These are phyloP conservation scores for Cyanistes caeruleus DNA, from an alignment of 2,113 vertebrate genomes.

Conservation along the genomic window DNA sequence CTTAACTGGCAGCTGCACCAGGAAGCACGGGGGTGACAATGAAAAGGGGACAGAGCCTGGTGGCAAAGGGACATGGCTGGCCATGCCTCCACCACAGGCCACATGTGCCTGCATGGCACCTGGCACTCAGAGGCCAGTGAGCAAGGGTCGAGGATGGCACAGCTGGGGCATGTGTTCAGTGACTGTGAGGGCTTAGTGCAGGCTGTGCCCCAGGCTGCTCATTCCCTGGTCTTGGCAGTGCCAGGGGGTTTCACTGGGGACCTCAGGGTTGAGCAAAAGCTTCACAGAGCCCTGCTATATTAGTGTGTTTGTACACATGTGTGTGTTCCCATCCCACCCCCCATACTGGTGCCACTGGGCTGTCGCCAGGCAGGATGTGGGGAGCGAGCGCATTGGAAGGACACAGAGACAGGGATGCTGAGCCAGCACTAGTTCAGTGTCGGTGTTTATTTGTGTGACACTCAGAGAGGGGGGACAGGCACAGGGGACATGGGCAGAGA, in stretches of 20 bases:
- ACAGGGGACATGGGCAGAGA: neutral
- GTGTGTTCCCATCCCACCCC: neutral
- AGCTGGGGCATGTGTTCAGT: rapidly evolving
- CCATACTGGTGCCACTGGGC: neutral
- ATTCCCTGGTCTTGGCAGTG: no score
- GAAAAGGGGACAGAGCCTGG: neutral
- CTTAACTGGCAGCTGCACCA: rapidly evolving
- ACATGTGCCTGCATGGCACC: neutral
- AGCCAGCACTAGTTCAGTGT: slow-evolving; percentile 55
- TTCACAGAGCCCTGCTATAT: neutral
- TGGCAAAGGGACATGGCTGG: neutral
- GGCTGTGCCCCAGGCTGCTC: neutral
- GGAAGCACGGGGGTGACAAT: neutral
- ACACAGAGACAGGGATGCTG: slow-evolving; percentile 53
- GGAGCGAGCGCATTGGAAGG: neutral
- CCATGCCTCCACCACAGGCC: neutral
- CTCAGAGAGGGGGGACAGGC: neutral
- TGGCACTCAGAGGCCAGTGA: neutral
- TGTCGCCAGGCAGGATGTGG: rapidly evolving
- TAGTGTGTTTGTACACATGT: rapidly evolving
- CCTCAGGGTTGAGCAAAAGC: neutral
- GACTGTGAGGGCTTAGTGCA: rapidly evolving
- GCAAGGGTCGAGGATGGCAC: rapidly evolving
- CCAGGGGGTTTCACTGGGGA: rapidly evolving
- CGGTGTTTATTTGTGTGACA: slow-evolving; percentile 47